phyloP scores from a whole-genome alignment of 2,797 vertebrate genomes.

The Apogon hyalosoma region DNA sequence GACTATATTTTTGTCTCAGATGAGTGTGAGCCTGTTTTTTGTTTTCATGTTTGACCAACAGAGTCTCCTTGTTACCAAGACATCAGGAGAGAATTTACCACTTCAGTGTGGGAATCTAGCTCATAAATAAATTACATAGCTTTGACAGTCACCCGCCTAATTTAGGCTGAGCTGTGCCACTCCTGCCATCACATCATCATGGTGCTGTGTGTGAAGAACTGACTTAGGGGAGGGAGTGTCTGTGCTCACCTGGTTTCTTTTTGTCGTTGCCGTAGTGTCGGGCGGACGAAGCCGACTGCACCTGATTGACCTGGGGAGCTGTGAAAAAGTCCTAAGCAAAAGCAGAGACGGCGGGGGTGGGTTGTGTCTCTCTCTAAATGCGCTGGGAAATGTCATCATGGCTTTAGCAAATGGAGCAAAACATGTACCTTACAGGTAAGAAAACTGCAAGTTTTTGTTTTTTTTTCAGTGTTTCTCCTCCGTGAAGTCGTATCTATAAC shows the following conservation, averaged over 20 bases:
- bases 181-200: slow-evolving; percentile 36
- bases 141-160: slow-evolving; percentile 41
- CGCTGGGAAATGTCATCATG: slow-evolving; percentile 95
- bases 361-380: slow-evolving; percentile 92
- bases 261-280: slow-evolving; percentile 87
- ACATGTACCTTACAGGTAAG: slow-evolving; percentile 97
- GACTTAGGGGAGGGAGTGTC: slow-evolving; percentile 54
- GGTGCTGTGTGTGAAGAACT: slow-evolving; percentile 31
- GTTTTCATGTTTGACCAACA: slow-evolving; percentile 24
- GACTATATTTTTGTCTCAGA: slow-evolving; percentile 11
- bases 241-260: slow-evolving; percentile 58
- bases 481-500: slow-evolving; percentile 23
- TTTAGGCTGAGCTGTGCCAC: slow-evolving; percentile 38
- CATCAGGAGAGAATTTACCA: slow-evolving; percentile 53
- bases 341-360: slow-evolving; percentile 91
- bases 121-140: slow-evolving; percentile 68
- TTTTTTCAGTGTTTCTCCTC: slow-evolving; percentile 23
- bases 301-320: slow-evolving; percentile 97
- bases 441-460: slow-evolving; percentile 19
- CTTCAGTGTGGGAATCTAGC: slow-evolving; percentile 55
- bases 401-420: slow-evolving; percentile 97
- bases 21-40: slow-evolving; percentile 18
- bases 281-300: slow-evolving; percentile 96
- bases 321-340: slow-evolving; percentile 91
- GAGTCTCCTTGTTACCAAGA: slow-evolving; percentile 32